Evolutionary conservation across 2,888 invertebrate species (phyloP), one percentile per base, ranked within the genome.

Genomic region (Phasia obesa): DNA sequence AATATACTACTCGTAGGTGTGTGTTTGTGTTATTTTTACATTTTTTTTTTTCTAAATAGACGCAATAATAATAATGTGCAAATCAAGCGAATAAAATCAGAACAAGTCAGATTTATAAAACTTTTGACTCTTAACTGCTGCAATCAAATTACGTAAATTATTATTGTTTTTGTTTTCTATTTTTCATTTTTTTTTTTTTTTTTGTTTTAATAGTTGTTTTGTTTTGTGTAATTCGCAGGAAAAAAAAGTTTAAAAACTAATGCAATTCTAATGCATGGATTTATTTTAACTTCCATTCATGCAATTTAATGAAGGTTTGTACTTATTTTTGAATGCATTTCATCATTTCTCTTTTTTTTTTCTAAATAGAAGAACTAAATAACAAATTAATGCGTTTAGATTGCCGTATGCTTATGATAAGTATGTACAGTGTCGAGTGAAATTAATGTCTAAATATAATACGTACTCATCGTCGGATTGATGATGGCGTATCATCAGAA

Each of bases 141-240:
- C 79, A 79, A 83, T 79, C 79, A 75, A 79, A 83, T 83, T 83
- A 83, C 79, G 83, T 79, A 83, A 83, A 83, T 79, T 83, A 75
- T 78, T 74, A 53, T 82, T 78, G 69, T 77, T 77, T 65, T 77
- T 53, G 35, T 38, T 23, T 25, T n/a, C n/a, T n/a, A n/a, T n/a
- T 13, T 42, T 38, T 7, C 25, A 9, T 25, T 53, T 67, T 67
- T 53, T 38, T 6, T 59, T 44, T 25, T 35, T 35, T 42, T 60
- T 55, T 51, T 44, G 78, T 74, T 70, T 79, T 76, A 81, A 81
- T 81, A 81, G 81, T 76, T 81, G 76, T 71, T 78, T 70, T 70
- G 60, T 53, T 70, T 81, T 78, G 65, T 71, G 47, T 71, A 60
- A 75, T 79, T 83, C 59, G 64, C 59, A 59, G 75, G 31, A 77